phyloP scores from a whole-genome alignment of 2,113 vertebrate species.

The Gobius niger region DNA sequence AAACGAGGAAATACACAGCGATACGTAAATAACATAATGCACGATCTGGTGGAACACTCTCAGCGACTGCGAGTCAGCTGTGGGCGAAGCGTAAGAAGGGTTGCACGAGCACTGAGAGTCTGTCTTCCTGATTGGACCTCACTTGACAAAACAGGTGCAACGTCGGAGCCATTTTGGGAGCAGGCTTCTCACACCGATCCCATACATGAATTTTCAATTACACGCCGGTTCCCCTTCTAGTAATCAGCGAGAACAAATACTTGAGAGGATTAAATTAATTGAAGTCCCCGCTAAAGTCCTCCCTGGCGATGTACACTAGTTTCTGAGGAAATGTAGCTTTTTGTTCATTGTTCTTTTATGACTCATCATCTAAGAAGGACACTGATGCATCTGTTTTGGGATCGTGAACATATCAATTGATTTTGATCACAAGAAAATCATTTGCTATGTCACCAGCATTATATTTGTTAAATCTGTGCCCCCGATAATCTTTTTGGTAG shows the following conservation, averaged over 20 bases:
- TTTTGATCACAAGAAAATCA: no score
- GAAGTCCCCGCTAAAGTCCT: neutral
- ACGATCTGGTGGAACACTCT: neutral
- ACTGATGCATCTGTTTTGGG: no score
- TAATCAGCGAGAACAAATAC: neutral
- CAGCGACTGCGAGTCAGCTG: neutral
- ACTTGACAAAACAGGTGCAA: neutral
- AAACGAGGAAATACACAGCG: neutral
- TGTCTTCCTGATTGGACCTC: neutral
- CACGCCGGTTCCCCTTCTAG: neutral
- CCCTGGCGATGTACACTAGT: neutral
- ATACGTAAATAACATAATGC: slow-evolving; percentile 6
- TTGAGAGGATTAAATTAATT: neutral
- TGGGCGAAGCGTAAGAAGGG: neutral
- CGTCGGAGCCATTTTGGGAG: slow-evolving; percentile 3
- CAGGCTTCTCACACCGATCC: neutral
- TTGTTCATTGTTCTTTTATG: neutral
- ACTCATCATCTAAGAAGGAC: neutral
- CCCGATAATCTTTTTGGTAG: no score
- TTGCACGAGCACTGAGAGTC: neutral
- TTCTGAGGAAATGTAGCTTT: neutral
- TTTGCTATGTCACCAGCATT: no score
- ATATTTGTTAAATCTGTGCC: no score
- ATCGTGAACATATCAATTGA: no score
- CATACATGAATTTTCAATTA: slow-evolving; percentile 14